Evolutionary conservation across 2,888 invertebrate genomes (phyloP).

Genomic region (Conomelus anceps): DNA sequence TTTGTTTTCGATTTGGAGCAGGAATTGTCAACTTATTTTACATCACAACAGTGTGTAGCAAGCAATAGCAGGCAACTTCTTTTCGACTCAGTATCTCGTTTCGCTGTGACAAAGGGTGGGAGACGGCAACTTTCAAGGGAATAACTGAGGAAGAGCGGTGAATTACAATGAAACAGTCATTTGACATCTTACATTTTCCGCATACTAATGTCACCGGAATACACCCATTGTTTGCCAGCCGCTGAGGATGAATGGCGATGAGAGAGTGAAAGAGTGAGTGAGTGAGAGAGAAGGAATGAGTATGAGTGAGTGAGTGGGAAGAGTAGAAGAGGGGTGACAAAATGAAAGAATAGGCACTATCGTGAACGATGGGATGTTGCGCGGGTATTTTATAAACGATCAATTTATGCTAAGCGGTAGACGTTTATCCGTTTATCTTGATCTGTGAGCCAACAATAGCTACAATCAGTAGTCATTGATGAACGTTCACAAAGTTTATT

Average conservation of each 20-base stretch:
- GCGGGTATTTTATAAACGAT: background rate
- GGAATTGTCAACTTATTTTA: background rate
- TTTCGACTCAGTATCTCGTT: background rate
- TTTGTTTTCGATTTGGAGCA: background rate
- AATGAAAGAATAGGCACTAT: background rate
- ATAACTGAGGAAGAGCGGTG: background rate
- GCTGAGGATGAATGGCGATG: background rate
- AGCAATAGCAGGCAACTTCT: too few species aligned
- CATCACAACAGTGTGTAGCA: too few species aligned
- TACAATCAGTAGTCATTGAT: slow-evolving; percentile 9
- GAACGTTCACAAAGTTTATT: background rate
- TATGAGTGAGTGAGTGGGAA: background rate
- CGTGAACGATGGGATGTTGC: background rate
- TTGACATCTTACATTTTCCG: background rate
- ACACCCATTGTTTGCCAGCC: background rate
- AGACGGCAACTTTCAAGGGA: background rate
- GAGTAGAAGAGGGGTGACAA: background rate
- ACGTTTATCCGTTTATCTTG: background rate
- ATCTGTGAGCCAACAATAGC: background rate
- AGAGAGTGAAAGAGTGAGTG: background rate
- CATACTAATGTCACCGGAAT: background rate
- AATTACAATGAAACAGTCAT: background rate
- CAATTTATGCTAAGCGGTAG: background rate
- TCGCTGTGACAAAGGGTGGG: too few species aligned
- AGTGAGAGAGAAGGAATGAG: background rate